Base-by-base conservation (phyloP, 2,797 vertebrate genomes). In the Pseudochromis fuscus region DNA sequence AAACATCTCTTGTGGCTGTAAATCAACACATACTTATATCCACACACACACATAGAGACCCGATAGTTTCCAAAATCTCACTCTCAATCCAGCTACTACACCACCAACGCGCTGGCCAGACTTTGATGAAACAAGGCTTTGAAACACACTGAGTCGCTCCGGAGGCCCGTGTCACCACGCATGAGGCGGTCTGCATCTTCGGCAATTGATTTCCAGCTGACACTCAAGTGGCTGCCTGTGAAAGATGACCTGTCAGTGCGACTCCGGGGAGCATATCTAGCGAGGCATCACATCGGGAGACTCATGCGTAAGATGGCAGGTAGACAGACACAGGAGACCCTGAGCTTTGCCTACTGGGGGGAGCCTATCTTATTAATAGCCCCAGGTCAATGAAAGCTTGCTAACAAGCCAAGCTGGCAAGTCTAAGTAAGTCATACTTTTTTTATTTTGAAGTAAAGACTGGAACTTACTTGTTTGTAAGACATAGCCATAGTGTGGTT, bases 131-230 rank as follows among this genome's bases (percentile, higher is more conserved):
- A 72, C 60, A 24, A 42, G 67, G 25, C 66, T 72, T 50, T 46
- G 42, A 49, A 67, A 49, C 27, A 42, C 23, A 42, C 49, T 10
- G 52, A 72, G 70, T 63, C 1, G 11, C 72, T 77, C 64, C 40
- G 24, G 53, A 85, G n/a, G 74, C 58, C 66, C 33, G 62, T 87
- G 83, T 88, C 76, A 83, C 80, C 37, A 37, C 27, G 62, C 76
- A 72, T 77, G 79, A 88, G 75, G 72, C 64, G 77, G 76, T 79
- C 70, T 11, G 50, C 23, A 30, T 86, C 87, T 84, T 82, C 52
- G 31, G 53, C 87, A 85, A 88, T 92, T 91, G 91, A 92, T 93
- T 92, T 92, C 86, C 86, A 89, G 88, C 84, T 90, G 88, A 87
- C 86, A 88, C 76, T 84, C 83, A 75, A 87, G 80, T 55, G 80